phyloP scores from a whole-genome alignment of 2,113 vertebrate species.

The Pygoscelis antarcticus region DNA sequence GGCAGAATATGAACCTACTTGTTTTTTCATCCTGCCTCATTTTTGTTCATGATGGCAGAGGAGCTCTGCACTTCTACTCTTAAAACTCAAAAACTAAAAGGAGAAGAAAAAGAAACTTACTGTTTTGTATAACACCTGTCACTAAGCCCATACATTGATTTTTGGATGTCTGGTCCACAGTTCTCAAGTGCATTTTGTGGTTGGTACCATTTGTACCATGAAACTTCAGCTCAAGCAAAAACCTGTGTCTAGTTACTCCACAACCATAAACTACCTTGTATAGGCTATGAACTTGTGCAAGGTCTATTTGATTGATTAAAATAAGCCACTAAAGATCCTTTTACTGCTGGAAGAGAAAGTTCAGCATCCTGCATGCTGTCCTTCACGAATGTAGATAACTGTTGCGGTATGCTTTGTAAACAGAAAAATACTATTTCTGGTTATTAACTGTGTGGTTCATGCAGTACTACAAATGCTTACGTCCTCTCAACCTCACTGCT shows the following conservation, averaged over 20 bases:
- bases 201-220: background rate
- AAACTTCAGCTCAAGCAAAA: background rate
- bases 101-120: background rate
- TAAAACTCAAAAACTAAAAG: background rate
- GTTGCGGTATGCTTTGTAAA: background rate
- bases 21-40: background rate
- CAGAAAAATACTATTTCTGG: background rate
- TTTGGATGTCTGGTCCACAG: background rate
- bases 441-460: background rate
- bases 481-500: background rate
- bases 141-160: background rate
- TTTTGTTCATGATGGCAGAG: background rate
- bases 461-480: background rate
- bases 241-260: background rate
- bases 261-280: fast-evolving
- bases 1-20: background rate
- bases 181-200: fast-evolving
- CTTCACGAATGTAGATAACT: background rate
- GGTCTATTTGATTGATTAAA: background rate
- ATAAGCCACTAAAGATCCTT: background rate
- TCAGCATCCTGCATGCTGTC: fast-evolving
- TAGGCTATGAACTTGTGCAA: background rate
- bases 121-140: background rate
- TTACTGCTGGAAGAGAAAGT: background rate
- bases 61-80: background rate